These are phyloP conservation scores for Intellagama lesueurii DNA, from an alignment of 2,797 vertebrate species.

Conservation along the genomic window DNA sequence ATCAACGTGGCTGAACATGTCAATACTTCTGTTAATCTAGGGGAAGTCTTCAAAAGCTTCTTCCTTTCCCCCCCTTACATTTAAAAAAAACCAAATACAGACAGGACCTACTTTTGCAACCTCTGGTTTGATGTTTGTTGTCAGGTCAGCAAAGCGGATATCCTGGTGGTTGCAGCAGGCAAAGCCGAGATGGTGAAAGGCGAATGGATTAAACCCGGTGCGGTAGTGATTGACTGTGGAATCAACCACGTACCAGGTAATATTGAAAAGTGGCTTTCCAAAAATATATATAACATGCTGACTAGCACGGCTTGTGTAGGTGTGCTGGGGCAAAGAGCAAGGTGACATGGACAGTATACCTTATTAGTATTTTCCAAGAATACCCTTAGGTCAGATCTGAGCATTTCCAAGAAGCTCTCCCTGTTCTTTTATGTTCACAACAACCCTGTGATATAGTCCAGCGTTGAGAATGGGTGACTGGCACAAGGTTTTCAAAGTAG, in stretches of 20 bases:
- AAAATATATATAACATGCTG: not conserved
- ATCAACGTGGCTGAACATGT: not conserved
- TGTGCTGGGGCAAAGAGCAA: not conserved
- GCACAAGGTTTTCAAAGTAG: too few relatives aligned
- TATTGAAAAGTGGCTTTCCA: not conserved
- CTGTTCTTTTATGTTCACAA: not conserved
- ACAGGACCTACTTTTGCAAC: not conserved
- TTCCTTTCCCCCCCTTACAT: not conserved
- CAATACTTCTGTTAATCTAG: not conserved
- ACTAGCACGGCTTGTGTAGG: not conserved
- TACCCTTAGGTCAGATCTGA: not conserved
- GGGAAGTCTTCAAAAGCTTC: not conserved
- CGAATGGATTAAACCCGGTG: slow-evolving; percentile 96
- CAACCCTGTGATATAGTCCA: not conserved
- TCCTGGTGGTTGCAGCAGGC: slow-evolving; percentile 94
- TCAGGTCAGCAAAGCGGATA: slow-evolving; percentile 94
- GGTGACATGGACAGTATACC: not conserved
- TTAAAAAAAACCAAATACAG: not conserved
- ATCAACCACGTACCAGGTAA: slow-evolving; percentile 95
- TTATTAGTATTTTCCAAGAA: not conserved
- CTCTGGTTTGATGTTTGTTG: not conserved
- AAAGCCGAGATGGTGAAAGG: slow-evolving; percentile 96
- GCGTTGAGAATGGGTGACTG: not conserved
- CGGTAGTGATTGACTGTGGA: slow-evolving; percentile 97
- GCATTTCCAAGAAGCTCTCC: not conserved